phyloP scores from a whole-genome alignment of 2,888 invertebrate genomes.

The Hypselothyrea guttata region DNA sequence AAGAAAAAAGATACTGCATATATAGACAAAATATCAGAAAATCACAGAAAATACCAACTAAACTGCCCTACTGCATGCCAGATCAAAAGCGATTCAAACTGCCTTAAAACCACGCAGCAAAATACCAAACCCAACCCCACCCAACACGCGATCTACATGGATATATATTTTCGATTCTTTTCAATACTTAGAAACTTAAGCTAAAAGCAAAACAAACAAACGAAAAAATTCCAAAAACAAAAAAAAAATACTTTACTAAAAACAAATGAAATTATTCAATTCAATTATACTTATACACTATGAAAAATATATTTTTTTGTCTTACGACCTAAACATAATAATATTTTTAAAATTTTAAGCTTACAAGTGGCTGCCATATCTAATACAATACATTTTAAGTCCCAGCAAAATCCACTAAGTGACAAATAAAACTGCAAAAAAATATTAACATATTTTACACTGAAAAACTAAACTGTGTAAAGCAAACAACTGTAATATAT shows the following conservation, averaged over 20 bases:
- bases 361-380: conserved; percentile 62
- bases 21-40: conserved; percentile 13
- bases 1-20: conserved; percentile 10
- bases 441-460: conserved; percentile 57
- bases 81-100: conserved; percentile 8
- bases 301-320: conserved; percentile 11
- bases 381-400: conserved; percentile 59
- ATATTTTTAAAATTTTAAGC: conserved; percentile 37
- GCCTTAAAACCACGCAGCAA: conserved; percentile 12
- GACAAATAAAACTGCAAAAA: conserved; percentile 59
- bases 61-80: conserved; percentile 38
- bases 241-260: not conserved
- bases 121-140: conserved; percentile 1
- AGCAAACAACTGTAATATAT: conserved; percentile 61
- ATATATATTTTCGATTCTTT: conserved; percentile 24
- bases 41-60: conserved; percentile 2
- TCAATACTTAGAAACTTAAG: conserved; percentile 41
- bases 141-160: conserved; percentile 7
- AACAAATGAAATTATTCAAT: conserved; percentile 24
- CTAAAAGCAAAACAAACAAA: conserved; percentile 9
- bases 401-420: conserved; percentile 45
- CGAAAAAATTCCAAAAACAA: not conserved
- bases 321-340: conserved; percentile 17
- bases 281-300: conserved; percentile 24
- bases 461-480: conserved; percentile 42